Conservation (phyloP, 2,797 vertebrate genomes). For the Sebastes steindachneri region DNA sequence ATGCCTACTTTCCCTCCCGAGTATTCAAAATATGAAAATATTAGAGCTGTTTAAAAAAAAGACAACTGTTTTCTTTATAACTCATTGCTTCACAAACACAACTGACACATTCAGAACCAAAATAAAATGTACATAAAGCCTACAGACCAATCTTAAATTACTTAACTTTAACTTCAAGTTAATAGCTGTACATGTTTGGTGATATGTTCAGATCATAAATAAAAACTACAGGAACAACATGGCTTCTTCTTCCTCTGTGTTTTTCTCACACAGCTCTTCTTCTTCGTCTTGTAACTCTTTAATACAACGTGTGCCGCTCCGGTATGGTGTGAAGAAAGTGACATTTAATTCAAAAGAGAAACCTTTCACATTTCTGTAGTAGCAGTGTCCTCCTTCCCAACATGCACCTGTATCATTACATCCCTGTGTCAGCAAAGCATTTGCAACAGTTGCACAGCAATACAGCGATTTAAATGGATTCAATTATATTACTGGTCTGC, state of each 20-base stretch:
- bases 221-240: conserved; percentile 18
- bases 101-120: neutral
- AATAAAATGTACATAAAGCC: neutral
- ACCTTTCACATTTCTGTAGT: neutral
- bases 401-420: neutral
- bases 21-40: conserved; percentile 32
- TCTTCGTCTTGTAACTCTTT: neutral
- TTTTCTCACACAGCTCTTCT: neutral
- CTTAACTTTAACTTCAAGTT: conserved; percentile 31
- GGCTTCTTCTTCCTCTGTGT: conserved; percentile 22
- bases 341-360: neutral
- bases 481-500: neutral
- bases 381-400: neutral
- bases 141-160: conserved; percentile 4
- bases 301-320: neutral
- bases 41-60: neutral
- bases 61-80: neutral
- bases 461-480: too few relatives aligned
- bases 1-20: neutral
- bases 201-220: conserved; percentile 50
- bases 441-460: neutral
- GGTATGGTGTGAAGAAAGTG: neutral
- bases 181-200: conserved; percentile 20
- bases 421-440: neutral
- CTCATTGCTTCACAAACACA: neutral